Evolutionary conservation across 2,888 invertebrate species (phyloP), one percentile per base, ranked within the genome.

Genomic region (Tupiocoris notatus): DNA sequence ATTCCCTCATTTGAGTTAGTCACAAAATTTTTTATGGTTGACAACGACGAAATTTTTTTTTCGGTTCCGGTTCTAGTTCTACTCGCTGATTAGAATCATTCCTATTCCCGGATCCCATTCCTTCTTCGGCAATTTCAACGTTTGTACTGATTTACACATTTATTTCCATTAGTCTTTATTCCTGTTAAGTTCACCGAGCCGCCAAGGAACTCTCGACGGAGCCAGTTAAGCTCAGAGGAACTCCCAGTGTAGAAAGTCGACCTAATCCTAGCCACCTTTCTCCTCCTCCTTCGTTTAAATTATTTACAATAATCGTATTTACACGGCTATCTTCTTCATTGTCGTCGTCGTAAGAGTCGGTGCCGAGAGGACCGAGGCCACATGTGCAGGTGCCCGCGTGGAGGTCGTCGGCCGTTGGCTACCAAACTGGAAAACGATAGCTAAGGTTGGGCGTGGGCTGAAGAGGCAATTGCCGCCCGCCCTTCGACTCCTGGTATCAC

Each of bases 401-500:
- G 6, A 39, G 39, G 39, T 39, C 39, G 39, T 39, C 39, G 39
- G 39, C 39, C 75, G 57, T 59, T 65, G 71, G 79, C 77, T 79
- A 79, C 79, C 79, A 79, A 67, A 79, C 78, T 17, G 79, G 78
- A 77, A 79, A 79, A 17, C 79, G 68, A 73, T 79, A 79, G 76
- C 73, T 73, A 16, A 73, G 63, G 63, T 78, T 79, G 76, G 78
- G 78, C 56, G 65, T 59, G 24, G 75, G 75, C 68, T 75, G 74
- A 17, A 70, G 74, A 23, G 17, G 59, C 59, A 18, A 18, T 64
- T 57, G 39, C 2, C 66, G 56, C 39, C 71, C 20, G 61, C 74
- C 77, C 22, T 78, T 74, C 24, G 63, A 67, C 74, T 78, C 78
- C 65, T 66, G 67, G 78, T 82, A 82, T 92, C 92, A 93, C 90